Percentiles rank a stretch among this genome's conserved stretches.
These are phyloP conservation scores for Gasterosteus nipponicus DNA, from an alignment of 2,113 vertebrate genomes.

Conservation along the genomic window DNA sequence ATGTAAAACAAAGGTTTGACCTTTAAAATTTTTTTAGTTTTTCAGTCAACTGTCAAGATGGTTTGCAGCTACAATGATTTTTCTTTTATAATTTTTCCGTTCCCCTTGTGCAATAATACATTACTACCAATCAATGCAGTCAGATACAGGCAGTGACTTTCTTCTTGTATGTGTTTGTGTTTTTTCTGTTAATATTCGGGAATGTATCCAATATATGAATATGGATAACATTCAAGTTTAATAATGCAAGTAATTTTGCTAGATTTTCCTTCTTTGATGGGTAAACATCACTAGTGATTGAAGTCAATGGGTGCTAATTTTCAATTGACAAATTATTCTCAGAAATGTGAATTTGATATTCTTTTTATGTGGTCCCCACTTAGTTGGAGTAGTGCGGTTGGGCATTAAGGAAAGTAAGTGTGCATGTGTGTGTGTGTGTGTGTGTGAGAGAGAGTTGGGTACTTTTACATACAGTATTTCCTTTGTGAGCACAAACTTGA, in stretches of 20 bases:
- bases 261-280: too few species aligned
- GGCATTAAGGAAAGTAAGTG: too few species aligned
- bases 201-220: too few species aligned
- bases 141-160: background rate
- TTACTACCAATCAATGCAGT: slow-evolving; percentile 38
- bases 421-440: too few species aligned
- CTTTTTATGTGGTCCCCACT: too few species aligned
- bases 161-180: background rate
- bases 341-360: too few species aligned
- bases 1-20: slow-evolving; percentile 9
- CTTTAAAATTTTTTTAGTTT: background rate
- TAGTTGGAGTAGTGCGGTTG: too few species aligned
- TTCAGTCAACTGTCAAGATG: slow-evolving; percentile 25
- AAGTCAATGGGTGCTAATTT: too few species aligned
- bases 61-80: slow-evolving; percentile 25
- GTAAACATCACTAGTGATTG: too few species aligned
- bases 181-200: background rate
- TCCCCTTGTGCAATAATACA: slow-evolving; percentile 27
- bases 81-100: slow-evolving; percentile 25
- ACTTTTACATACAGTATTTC: background rate
- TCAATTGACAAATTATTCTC: too few species aligned
- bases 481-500: background rate
- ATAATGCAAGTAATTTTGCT: too few species aligned
- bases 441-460: background rate
- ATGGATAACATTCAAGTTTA: background rate